Evolutionary conservation across 2,888 invertebrate species (phyloP).

Genomic region (Marronus borbonicus): DNA sequence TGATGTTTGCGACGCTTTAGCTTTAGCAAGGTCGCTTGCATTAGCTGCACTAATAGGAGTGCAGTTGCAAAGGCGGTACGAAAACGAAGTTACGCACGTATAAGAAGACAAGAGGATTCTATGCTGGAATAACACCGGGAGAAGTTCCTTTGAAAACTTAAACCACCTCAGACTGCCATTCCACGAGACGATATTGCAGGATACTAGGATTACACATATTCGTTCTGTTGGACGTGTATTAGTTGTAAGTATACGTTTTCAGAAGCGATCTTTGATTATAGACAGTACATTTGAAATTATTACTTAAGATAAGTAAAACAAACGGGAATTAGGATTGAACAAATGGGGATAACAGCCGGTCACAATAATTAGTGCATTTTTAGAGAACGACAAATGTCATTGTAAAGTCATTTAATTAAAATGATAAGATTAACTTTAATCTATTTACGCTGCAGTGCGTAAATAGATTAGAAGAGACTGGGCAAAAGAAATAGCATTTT

Average conservation of each 20-base stretch:
- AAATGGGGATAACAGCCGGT: too few species aligned
- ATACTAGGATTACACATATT: too few species aligned
- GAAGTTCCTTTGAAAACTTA: not conserved
- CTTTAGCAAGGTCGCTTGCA: not conserved
- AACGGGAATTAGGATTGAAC: too few species aligned
- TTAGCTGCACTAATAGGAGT: not conserved
- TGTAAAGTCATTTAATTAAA: too few species aligned
- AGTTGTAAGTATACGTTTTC: not conserved
- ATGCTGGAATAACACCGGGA: slow-evolving; percentile 21
- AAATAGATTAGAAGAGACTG: too few species aligned
- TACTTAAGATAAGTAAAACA: not conserved
- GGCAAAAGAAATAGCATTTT: too few species aligned
- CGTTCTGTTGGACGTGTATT: too few species aligned
- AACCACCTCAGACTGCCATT: not conserved
- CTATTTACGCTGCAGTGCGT: too few species aligned
- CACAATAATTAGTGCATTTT: too few species aligned
- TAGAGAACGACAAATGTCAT: too few species aligned
- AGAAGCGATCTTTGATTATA: not conserved
- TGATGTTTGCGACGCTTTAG: slow-evolving; percentile 7
- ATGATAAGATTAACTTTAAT: too few species aligned
- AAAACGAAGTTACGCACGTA: not conserved
- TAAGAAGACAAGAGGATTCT: slow-evolving; percentile 27
- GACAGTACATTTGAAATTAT: not conserved
- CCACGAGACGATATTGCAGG: too few species aligned
- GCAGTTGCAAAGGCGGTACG: slow-evolving; percentile 15